A percentile compares a stretch with the other conserved stretches of the same genome.
Conservation (phyloP, 2,113 vertebrate species). For the Hyaena hyaena region DNA sequence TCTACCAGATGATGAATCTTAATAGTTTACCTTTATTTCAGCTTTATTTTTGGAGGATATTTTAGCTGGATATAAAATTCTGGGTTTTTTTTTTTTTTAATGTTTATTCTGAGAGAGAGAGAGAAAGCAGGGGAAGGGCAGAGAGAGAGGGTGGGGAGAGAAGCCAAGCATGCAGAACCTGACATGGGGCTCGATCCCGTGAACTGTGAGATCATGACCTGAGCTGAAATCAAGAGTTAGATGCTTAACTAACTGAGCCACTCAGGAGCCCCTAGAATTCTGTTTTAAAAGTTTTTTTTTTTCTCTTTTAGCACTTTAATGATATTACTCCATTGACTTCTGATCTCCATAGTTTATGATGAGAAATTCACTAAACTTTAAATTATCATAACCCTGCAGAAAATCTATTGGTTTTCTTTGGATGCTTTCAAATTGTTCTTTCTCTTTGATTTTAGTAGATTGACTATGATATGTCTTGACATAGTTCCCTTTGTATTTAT, state of each 20-base stretch:
- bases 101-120: no score
- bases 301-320: background rate
- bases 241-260: no score
- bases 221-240: no score
- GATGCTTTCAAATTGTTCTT: background rate
- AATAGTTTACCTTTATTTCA: background rate
- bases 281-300: background rate
- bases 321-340: background rate
- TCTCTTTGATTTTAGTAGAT: background rate
- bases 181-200: no score
- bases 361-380: background rate
- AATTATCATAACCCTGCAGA: background rate
- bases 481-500: background rate
- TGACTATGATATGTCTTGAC: background rate
- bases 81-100: background rate
- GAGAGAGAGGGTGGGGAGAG: no score
- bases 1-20: background rate
- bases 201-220: no score
- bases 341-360: background rate
- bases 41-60: background rate
- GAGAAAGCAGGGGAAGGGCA: no score
- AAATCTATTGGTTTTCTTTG: background rate
- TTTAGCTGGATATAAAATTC: constrained; percentile 12
- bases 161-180: no score
- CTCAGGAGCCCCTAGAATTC: background rate